These are phyloP conservation scores for Drosophila quadrilineata DNA, from an alignment of 1,140 invertebrate genomes.

Conservation along the genomic window DNA sequence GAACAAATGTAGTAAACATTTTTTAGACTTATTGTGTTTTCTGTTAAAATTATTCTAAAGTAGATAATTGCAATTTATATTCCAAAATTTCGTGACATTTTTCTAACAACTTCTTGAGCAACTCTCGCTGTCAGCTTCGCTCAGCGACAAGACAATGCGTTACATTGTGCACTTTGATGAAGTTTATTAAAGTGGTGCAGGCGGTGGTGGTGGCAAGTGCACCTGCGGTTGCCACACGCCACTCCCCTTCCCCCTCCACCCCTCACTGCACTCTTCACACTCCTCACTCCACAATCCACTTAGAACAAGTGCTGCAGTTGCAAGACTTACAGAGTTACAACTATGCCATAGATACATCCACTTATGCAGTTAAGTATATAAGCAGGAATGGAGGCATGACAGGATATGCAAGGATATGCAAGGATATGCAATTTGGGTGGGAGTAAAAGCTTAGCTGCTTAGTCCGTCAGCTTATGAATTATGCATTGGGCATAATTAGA, in stretches of 20 bases:
- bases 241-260: too few relatives aligned
- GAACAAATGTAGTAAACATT: too few relatives aligned
- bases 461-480: slow-evolving; percentile 45
- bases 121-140: slow-evolving; percentile 28
- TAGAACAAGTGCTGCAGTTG: too few relatives aligned
- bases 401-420: not conserved
- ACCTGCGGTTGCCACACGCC: slow-evolving; percentile 45
- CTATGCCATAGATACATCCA: not conserved
- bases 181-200: slow-evolving; percentile 70
- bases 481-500: slow-evolving; percentile 61
- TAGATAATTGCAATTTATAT: not conserved
- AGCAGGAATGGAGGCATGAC: not conserved
- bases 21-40: too few relatives aligned
- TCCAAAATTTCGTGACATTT: not conserved
- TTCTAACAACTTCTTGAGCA: not conserved
- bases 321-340: too few relatives aligned
- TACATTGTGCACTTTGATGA: slow-evolving; percentile 38
- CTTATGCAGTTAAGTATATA: not conserved
- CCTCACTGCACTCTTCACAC: too few relatives aligned
- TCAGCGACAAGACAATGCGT: slow-evolving; percentile 33
- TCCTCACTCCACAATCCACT: too few relatives aligned
- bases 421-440: slow-evolving; percentile 34
- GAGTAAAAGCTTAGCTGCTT: slow-evolving; percentile 50
- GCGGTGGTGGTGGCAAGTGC: slow-evolving; percentile 44
- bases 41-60: too few relatives aligned